Evolutionary conservation across 2,888 invertebrate species (phyloP), one percentile per base, ranked within the genome.

Genomic region (Morinoia aosen): DNA sequence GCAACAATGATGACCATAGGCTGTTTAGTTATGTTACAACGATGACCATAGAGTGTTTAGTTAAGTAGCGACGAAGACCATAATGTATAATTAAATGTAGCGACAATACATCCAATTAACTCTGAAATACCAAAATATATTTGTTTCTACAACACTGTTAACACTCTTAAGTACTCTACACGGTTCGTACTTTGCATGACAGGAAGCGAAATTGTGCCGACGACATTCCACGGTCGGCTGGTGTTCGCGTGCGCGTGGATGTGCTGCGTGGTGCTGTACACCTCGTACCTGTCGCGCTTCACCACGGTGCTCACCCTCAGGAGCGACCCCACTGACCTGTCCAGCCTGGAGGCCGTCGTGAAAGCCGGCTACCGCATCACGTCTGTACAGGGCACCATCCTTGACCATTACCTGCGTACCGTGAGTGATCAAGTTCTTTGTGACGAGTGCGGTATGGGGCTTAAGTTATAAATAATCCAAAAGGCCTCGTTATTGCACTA

Each of bases 181-280:
- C 48, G 2, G 2, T 5, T 48, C 5, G 48, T 48, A 48, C 48
- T 48, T 48, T 48, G 48, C 5, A 48, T 33, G 16, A 57, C 93
- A 93, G 93, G 93, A 8, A 93, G 93, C 57, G 93, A 93, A 48
- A 57, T 93, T 14, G 93, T 93, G 58, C 93, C 93, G 57, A 57
- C 57, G 57, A 57, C 57, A 0, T 57, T 93, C 57, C 57, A 33
- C 10, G 93, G 93, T 10, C 93, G 93, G 10, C 57, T 93, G 93
- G 93, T 57, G 57, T 57, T 33, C 58, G 93, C 57, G 33, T 57
- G 57, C 33, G 93, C 57, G n/a, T 93, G 93, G 93, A 93, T 93
- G 93, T 93, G 93, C 48, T 39, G 48, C 58, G 57, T 93, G 1
- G 57, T 93, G 48, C 48, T 93, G 93, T 93, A 93, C 93, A 57